phyloP scores from a whole-genome alignment of 2,888 invertebrate species.

The Caenorhabditis parvicauda region DNA sequence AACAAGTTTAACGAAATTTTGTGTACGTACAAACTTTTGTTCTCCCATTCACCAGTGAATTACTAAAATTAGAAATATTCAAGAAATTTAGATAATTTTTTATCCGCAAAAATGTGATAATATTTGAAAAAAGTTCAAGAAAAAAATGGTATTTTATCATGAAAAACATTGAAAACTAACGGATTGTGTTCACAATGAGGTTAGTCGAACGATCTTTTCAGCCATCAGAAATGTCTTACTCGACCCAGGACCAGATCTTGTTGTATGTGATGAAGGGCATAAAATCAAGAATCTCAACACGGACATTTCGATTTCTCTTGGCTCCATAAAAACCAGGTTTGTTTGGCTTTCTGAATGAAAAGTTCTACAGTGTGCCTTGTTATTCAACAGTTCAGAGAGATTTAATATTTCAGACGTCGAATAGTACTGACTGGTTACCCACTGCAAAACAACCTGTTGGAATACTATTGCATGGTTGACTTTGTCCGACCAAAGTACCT shows the following conservation, averaged over 20 bases:
- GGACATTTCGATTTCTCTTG: conserved; percentile 88
- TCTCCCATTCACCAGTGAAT: too few relatives aligned
- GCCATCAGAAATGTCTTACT: conserved; percentile 68
- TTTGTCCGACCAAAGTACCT: conserved; percentile 96
- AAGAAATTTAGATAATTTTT: too few relatives aligned
- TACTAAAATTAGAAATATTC: too few relatives aligned
- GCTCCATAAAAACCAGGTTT: conserved; percentile 82
- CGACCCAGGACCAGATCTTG: conserved; percentile 86
- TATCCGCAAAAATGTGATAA: too few relatives aligned
- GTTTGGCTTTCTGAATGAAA: neutral
- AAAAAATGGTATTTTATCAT: too few relatives aligned
- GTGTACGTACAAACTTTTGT: too few relatives aligned
- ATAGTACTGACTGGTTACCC: conserved; percentile 97
- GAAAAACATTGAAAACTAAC: too few relatives aligned
- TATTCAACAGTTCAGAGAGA: conserved; percentile 1
- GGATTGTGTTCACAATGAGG: too few relatives aligned
- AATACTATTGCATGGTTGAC: conserved; percentile 70
- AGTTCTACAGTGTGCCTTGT: neutral
- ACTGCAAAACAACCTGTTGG: conserved; percentile 90
- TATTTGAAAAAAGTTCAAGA: too few relatives aligned
- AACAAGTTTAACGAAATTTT: too few relatives aligned
- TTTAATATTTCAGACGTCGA: conserved; percentile 71
- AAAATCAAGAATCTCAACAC: conserved; percentile 96
- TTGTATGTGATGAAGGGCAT: conserved; percentile 95
- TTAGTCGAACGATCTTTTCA: too few relatives aligned